A percentile compares a stretch with the other conserved stretches of the same genome.
These are phyloP conservation scores for Himalopsyche tibetana DNA, from an alignment of 2,888 invertebrate genomes.

Conservation along the genomic window DNA sequence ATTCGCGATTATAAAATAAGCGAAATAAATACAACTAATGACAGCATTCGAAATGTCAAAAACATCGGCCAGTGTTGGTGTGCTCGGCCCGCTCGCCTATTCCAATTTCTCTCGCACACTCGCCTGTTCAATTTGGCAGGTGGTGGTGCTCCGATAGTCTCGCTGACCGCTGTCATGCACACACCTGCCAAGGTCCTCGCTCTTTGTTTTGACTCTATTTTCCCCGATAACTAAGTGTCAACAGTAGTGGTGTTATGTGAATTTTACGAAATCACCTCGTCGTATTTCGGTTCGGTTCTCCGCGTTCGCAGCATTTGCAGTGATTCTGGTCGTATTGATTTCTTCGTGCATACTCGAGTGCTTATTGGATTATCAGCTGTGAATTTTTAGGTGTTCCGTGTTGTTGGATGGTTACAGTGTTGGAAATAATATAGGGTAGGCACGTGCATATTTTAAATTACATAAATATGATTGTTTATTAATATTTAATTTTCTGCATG, in stretches of 20 bases:
- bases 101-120: background rate
- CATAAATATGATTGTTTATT: too few relatives aligned
- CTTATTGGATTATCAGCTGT: constrained; percentile 22
- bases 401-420: background rate
- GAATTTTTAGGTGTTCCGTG: background rate
- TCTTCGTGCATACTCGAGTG: background rate
- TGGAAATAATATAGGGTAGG: constrained; percentile 10
- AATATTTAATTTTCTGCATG: too few relatives aligned
- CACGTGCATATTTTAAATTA: too few relatives aligned
- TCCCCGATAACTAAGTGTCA: too few relatives aligned
- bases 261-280: background rate
- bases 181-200: background rate
- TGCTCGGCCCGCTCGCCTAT: background rate
- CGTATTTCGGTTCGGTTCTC: background rate
- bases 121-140: background rate
- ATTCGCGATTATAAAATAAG: background rate
- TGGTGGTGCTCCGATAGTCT: background rate
- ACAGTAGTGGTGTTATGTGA: background rate
- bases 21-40: background rate
- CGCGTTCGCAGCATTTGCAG: background rate
- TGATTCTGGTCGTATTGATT: constrained; percentile 6
- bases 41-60: constrained; percentile 3
- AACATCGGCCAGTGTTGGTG: background rate
- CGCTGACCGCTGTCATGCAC: background rate
- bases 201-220: background rate